Percentiles rank a stretch among this genome's conserved stretches.
Conservation (phyloP, 2,797 vertebrate genomes). For the Anolis apletophallus region DNA sequence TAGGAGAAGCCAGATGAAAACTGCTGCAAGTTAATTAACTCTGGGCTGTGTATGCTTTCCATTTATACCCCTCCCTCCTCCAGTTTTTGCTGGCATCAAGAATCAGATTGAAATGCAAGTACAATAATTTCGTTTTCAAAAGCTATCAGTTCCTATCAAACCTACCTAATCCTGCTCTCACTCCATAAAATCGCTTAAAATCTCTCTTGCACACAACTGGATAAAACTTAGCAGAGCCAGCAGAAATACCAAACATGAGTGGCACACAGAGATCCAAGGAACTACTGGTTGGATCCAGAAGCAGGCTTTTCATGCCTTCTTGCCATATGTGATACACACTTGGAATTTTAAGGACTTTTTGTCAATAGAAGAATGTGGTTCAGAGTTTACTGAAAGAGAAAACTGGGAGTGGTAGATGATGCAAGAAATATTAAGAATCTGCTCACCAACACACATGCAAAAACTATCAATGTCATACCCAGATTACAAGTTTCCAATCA, state of each 20-base stretch:
- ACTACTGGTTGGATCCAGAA: constrained; percentile 61
- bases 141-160: constrained; percentile 65
- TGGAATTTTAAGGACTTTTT: constrained; percentile 63
- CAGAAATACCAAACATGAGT: constrained; percentile 70
- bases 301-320: constrained; percentile 66
- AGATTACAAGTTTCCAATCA: not conserved
- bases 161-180: constrained; percentile 66
- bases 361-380: constrained; percentile 67
- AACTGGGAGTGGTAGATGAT: fast-evolving
- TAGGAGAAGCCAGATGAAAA: constrained; percentile 43
- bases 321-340: constrained; percentile 56
- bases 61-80: not conserved
- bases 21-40: constrained; percentile 50
- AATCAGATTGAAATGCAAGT: constrained; percentile 65
- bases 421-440: not conserved
- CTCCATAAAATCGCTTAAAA: constrained; percentile 66
- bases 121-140: constrained; percentile 66
- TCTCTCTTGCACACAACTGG: constrained; percentile 67
- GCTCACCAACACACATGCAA: not conserved
- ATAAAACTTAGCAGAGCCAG: constrained; percentile 61
- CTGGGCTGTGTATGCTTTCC: not conserved
- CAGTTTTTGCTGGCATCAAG: constrained; percentile 47
- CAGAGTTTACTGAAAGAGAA: not conserved
- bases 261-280: constrained; percentile 43
- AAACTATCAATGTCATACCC: not conserved